Conservation (phyloP, 2,113 vertebrate genomes). For the Phaetusa simplex region DNA sequence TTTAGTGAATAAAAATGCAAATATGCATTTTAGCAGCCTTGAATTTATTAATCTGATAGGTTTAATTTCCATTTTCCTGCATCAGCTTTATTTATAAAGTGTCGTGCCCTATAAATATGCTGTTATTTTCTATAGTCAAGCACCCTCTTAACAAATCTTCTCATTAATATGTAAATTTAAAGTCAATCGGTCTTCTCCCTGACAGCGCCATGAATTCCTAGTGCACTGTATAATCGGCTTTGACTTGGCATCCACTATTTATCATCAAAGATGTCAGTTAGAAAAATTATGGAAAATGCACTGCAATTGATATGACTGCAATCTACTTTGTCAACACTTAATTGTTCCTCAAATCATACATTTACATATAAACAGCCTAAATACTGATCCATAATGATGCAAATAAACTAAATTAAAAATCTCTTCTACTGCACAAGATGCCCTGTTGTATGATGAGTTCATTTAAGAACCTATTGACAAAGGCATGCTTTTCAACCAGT, state of each 20-base stretch:
- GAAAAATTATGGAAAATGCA: constrained; percentile 85
- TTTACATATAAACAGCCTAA: constrained; percentile 86
- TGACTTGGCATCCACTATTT: constrained; percentile 94
- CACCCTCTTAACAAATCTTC: constrained; percentile 98
- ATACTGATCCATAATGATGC: constrained; percentile 84
- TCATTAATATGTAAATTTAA: constrained; percentile 99
- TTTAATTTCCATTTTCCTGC: constrained; percentile 99
- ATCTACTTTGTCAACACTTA: constrained; percentile 87
- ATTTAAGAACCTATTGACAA: constrained; percentile 74
- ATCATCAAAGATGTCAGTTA: constrained; percentile 90
- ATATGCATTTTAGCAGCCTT: constrained; percentile 90
- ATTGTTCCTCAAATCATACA: constrained; percentile 87
- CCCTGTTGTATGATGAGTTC: constrained; percentile 73
- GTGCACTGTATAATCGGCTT: constrained; percentile 95
- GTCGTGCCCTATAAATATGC: constrained; percentile 97
- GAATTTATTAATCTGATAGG: constrained; percentile 99
- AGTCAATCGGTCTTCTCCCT: constrained; percentile 97
- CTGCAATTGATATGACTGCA: constrained; percentile 85
- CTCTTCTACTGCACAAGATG: constrained; percentile 73
- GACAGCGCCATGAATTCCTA: constrained; percentile 92
- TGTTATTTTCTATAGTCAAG: constrained; percentile 97
- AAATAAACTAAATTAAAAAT: constrained; percentile 86
- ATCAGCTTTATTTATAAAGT: constrained; percentile 99
- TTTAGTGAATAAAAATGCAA: constrained; percentile 93
- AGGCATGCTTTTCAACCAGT: constrained; percentile 44